Conservation (phyloP, 2,797 vertebrate species). For the Apodemus agrarius region DNA sequence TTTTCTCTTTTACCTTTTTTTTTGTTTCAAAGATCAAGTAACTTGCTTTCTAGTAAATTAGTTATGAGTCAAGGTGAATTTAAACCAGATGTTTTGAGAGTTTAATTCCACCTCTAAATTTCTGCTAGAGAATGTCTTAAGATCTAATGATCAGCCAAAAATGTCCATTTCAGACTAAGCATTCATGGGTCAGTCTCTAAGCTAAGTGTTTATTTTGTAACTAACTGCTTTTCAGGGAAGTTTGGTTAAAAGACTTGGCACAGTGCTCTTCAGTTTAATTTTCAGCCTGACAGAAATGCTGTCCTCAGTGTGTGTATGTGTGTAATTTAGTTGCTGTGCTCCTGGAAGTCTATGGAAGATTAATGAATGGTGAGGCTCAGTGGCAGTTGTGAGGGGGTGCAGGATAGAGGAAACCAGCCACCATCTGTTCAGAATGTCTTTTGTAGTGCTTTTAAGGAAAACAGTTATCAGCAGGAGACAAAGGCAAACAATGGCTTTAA, state of each 20-base stretch:
- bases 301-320: conserved; percentile 89
- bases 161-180: conserved; percentile 82
- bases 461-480: conserved; percentile 93
- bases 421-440: conserved; percentile 97
- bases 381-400: conserved; percentile 96
- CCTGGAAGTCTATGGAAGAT: conserved; percentile 98
- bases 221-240: conserved; percentile 92
- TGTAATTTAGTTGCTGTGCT: conserved; percentile 97
- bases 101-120: conserved; percentile 83
- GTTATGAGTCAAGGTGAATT: conserved; percentile 86
- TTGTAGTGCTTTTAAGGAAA: conserved; percentile 96
- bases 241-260: conserved; percentile 92
- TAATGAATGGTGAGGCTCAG: conserved; percentile 97
- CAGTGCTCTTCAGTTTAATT: conserved; percentile 92
- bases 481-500: conserved; percentile 87
- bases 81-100: conserved; percentile 87
- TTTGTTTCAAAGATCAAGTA: conserved; percentile 77
- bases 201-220: conserved; percentile 90
- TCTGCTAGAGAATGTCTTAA: conserved; percentile 84
- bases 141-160: conserved; percentile 90
- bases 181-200: conserved; percentile 89
- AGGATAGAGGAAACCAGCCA: conserved; percentile 94
- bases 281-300: conserved; percentile 94
- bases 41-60: conserved; percentile 86
- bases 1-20: conserved; percentile 75